Evolutionary conservation across 2,113 vertebrate species (phyloP).

Genomic region (Lophochroa leadbeateri): DNA sequence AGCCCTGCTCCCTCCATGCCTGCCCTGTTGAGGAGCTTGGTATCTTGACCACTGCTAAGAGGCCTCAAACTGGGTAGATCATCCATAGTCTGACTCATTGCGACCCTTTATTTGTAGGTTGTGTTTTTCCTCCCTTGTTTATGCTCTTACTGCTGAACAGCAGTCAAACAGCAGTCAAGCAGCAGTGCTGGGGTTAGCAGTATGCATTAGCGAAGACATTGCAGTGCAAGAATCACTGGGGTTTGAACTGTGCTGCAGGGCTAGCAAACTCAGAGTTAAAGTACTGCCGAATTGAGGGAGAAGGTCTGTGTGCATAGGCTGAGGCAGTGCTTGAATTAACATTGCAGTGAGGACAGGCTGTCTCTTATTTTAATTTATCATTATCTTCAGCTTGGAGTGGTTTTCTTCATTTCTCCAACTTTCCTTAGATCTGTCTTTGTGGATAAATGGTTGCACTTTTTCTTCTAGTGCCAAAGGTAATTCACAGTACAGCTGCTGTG

Average conservation of each 20-base stretch:
- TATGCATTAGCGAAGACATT: background rate
- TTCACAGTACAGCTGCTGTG: background rate
- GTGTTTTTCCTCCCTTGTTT: background rate
- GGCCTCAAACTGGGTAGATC: background rate
- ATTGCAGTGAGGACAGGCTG: background rate
- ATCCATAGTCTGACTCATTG: background rate
- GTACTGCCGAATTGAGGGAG: background rate
- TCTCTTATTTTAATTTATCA: background rate
- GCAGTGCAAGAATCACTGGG: background rate
- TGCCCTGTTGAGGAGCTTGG: background rate
- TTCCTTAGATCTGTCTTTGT: background rate
- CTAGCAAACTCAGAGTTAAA: background rate
- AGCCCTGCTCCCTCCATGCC: background rate
- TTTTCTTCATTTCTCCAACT: background rate
- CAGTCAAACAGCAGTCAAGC: background rate
- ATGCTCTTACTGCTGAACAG: background rate
- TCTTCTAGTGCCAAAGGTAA: background rate
- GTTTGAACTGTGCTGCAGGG: background rate
- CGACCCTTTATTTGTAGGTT: background rate
- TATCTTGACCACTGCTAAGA: background rate
- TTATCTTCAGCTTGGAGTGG: background rate
- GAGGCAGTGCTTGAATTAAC: background rate
- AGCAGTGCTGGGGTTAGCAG: background rate
- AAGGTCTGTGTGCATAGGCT: background rate
- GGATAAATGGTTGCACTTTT: background rate